phyloP scores from a whole-genome alignment of 2,888 invertebrate species.

The Thumatha senex region DNA sequence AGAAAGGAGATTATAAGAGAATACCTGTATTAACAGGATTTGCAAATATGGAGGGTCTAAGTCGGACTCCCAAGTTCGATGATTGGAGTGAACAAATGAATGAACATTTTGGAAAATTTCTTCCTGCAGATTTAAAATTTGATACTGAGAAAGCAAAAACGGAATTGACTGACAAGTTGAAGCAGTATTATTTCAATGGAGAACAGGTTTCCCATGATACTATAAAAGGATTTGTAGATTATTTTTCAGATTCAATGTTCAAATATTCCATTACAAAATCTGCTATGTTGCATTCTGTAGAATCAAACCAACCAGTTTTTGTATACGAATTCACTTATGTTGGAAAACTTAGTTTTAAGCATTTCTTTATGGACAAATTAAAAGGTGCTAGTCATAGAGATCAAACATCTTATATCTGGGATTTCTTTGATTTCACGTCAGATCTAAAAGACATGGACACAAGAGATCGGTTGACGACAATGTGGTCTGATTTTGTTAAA shows the following conservation, averaged over 20 bases:
- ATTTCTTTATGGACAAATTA: constrained; percentile 61
- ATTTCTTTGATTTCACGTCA: constrained; percentile 61
- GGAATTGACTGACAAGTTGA: constrained; percentile 48
- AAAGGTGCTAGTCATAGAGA: constrained; percentile 75
- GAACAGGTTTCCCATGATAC: constrained; percentile 52
- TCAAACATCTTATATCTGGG: constrained; percentile 67
- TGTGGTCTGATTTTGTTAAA: constrained; percentile 74
- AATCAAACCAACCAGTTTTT: constrained; percentile 52
- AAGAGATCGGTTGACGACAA: constrained; percentile 63
- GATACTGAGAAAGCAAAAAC: constrained; percentile 45
- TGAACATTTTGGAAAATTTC: constrained; percentile 60
- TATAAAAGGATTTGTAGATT: constrained; percentile 61
- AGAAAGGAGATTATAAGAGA: constrained; percentile 51
- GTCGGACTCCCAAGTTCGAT: constrained; percentile 59
- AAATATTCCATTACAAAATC: constrained; percentile 68
- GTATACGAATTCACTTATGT: constrained; percentile 71
- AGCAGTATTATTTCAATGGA: constrained; percentile 59
- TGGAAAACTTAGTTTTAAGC: constrained; percentile 63
- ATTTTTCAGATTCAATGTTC: constrained; percentile 74
- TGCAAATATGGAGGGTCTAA: constrained; percentile 74
- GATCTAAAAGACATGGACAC: constrained; percentile 59
- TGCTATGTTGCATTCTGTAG: constrained; percentile 54
- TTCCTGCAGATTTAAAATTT: constrained; percentile 67
- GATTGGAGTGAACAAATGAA: constrained; percentile 71
- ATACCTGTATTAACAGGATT: constrained; percentile 65